Conservation (phyloP, 2,888 invertebrate species). For the Lasiommata megera region DNA sequence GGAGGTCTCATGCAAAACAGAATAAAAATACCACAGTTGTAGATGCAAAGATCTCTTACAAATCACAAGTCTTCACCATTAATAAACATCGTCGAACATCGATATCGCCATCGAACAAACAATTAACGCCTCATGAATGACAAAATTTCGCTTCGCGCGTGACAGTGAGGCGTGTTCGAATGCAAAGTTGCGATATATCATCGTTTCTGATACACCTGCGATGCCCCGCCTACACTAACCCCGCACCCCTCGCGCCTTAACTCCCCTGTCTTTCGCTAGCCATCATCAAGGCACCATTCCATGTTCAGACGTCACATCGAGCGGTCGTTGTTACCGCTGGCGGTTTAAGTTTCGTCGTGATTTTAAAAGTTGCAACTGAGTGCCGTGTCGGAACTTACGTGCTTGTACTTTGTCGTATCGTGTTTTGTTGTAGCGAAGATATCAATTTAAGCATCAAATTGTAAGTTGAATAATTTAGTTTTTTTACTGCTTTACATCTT, state of each 20-base stretch:
- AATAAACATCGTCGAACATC: slow-evolving; percentile 37
- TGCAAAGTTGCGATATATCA: slow-evolving; percentile 78
- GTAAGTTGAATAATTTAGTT: slow-evolving; percentile 19
- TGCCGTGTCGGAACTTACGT: slow-evolving; percentile 63
- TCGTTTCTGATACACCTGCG: slow-evolving; percentile 72
- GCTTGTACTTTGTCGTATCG: slow-evolving; percentile 33
- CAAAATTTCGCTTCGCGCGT: slow-evolving; percentile 43
- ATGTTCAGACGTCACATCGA: slow-evolving; percentile 56
- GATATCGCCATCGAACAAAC: slow-evolving; percentile 47
- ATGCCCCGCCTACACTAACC: slow-evolving; percentile 56
- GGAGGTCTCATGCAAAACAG: too few relatives aligned
- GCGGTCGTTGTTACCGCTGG: slow-evolving; percentile 50
- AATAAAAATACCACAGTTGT: too few relatives aligned
- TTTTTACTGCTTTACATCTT: background rate
- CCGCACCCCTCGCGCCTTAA: slow-evolving; percentile 36
- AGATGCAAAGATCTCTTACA: background rate
- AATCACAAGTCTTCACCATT: background rate
- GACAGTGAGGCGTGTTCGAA: slow-evolving; percentile 76
- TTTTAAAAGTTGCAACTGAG: slow-evolving; percentile 47
- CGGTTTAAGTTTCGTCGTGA: slow-evolving; percentile 47
- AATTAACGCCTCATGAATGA: slow-evolving; percentile 52
- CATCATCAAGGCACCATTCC: slow-evolving; percentile 69
- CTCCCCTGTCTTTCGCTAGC: slow-evolving; percentile 54
- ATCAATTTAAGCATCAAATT: background rate
- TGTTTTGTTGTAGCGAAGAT: slow-evolving; percentile 15